Evolutionary conservation across 1,140 invertebrate genomes (phyloP).

Genomic region (Macrobrachium rosenbergii): DNA sequence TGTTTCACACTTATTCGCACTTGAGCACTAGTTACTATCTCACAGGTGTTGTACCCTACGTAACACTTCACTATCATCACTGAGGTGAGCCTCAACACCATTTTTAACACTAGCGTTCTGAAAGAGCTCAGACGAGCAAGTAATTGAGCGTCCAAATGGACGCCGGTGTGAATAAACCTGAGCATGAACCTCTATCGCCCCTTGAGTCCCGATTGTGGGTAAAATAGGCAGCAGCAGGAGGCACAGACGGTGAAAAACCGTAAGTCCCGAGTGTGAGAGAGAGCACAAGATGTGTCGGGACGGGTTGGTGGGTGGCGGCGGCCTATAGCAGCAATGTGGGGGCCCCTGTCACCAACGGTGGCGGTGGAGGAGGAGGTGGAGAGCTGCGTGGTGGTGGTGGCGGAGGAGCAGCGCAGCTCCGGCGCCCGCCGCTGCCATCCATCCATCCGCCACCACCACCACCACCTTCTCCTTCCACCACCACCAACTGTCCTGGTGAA

Average conservation of each 20-base stretch:
- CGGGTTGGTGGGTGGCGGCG: too few relatives aligned
- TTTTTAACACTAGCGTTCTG: background rate
- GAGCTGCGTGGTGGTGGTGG: slow-evolving; percentile 36
- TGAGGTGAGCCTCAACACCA: background rate
- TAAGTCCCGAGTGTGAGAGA: background rate
- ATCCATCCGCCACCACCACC: slow-evolving; percentile 1
- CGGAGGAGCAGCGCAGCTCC: background rate
- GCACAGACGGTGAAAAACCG: too few relatives aligned
- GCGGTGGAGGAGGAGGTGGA: slow-evolving; percentile 26
- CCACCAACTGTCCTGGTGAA: slow-evolving; percentile 12
- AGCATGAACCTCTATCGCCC: too few relatives aligned
- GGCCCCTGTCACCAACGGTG: slow-evolving; percentile 1
- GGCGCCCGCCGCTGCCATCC: slow-evolving; percentile 1
- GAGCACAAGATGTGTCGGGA: background rate
- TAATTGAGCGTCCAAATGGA: too few relatives aligned
- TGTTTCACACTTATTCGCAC: slow-evolving; percentile 21
- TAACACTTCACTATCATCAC: slow-evolving; percentile 40
- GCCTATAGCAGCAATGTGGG: background rate
- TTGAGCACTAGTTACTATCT: slow-evolving; percentile 14
- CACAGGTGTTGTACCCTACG: background rate
- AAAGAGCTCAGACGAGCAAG: background rate
- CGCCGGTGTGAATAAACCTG: too few relatives aligned
- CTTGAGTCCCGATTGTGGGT: too few relatives aligned
- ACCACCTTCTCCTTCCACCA: background rate
- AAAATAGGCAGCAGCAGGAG: too few relatives aligned